Conservation (phyloP, 2,113 vertebrate genomes). For the Misgurnus mizolepis region DNA sequence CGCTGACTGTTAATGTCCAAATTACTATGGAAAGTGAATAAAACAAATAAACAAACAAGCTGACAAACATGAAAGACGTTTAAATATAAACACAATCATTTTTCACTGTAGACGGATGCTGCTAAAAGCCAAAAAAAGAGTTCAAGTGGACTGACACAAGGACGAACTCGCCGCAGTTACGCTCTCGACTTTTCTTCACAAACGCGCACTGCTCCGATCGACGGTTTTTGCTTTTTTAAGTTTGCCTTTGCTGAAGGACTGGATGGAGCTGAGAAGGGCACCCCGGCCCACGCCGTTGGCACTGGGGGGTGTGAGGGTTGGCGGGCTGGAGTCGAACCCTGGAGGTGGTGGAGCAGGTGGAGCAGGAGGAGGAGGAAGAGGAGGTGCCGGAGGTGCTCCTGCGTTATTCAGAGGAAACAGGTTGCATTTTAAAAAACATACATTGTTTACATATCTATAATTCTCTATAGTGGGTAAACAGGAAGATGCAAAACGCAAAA, state of each 20-base stretch:
- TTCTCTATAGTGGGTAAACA: background rate
- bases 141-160: background rate
- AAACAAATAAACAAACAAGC: background rate
- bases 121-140: slow-evolving; percentile 11
- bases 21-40: background rate
- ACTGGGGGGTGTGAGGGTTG: slow-evolving; percentile 55
- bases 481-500: background rate
- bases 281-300: slow-evolving; percentile 71
- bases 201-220: slow-evolving; percentile 78
- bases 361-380: slow-evolving; percentile 72
- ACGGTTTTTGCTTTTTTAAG: slow-evolving; percentile 84
- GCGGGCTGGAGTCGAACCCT: slow-evolving; percentile 47
- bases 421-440: background rate
- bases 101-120: background rate
- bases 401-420: slow-evolving; percentile 44
- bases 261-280: slow-evolving; percentile 93
- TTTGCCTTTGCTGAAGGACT: slow-evolving; percentile 88
- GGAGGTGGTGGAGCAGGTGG: slow-evolving; percentile 67
- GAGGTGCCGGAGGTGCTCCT: slow-evolving; percentile 72
- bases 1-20: background rate
- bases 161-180: background rate
- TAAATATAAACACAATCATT: slow-evolving; percentile 10
- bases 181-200: slow-evolving; percentile 71
- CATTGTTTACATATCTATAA: background rate
- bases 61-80: background rate